These are phyloP conservation scores for Gallinago paraguaiae DNA, from an alignment of 2,113 vertebrate species.

Conservation along the genomic window DNA sequence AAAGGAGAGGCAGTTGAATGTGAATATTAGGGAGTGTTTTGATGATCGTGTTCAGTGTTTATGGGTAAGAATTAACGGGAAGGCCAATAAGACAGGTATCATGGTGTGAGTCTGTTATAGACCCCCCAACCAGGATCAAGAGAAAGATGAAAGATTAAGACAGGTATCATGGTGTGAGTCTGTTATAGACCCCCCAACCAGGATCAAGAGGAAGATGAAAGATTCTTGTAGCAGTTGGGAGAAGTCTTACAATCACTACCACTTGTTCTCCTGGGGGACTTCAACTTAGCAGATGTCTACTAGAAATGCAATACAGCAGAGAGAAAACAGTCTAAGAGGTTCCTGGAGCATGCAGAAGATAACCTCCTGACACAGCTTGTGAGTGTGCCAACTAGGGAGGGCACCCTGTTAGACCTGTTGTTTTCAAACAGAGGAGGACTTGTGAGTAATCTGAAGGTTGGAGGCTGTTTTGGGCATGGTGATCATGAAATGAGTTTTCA, in stretches of 20 bases:
- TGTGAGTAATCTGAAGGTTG: not conserved
- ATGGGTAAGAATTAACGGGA: not conserved
- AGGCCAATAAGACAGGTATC: not conserved
- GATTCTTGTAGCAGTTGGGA: not conserved
- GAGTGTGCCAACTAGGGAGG: not conserved
- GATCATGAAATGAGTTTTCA: not conserved
- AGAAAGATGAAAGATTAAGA: not conserved
- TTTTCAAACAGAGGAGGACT: not conserved
- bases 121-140: not conserved
- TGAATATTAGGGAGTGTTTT: not conserved
- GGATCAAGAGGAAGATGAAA: not conserved
- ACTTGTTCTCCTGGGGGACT: not conserved
- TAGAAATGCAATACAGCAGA: not conserved
- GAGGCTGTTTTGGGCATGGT: not conserved
- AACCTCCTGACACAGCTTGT: not conserved
- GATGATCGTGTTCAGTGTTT: not conserved
- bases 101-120: not conserved
- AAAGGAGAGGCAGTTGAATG: not conserved
- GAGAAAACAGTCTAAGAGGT: not conserved
- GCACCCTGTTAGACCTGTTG: not conserved
- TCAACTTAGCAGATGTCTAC: not conserved
- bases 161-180: not conserved
- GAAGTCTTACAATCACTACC: not conserved
- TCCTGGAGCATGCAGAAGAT: not conserved
- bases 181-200: not conserved